A percentile compares a stretch with the other conserved stretches of the same genome.
Evolutionary conservation across 2,888 invertebrate species (phyloP).

Genomic region (Tortrix viridana): DNA sequence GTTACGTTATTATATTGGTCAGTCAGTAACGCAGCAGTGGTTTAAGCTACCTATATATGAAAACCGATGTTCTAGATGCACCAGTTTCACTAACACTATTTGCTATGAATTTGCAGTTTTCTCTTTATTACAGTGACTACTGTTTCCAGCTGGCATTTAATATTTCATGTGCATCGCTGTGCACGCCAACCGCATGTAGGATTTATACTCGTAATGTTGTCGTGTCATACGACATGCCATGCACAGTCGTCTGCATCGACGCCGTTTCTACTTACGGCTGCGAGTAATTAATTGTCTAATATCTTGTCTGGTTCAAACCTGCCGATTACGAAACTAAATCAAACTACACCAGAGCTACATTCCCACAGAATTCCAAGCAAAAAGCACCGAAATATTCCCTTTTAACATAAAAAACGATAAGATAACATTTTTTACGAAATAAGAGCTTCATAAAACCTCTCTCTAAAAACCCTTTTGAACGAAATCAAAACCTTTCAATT

Average conservation of each 20-base stretch:
- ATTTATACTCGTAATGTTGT: slow-evolving; percentile 34
- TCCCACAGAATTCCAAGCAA: too few species aligned
- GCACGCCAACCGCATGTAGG: slow-evolving; percentile 31
- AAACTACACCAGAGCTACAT: not conserved
- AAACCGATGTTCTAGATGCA: slow-evolving; percentile 29
- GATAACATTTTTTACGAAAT: too few species aligned
- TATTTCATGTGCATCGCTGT: slow-evolving; percentile 22
- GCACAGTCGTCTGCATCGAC: slow-evolving; percentile 17
- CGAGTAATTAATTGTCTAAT: slow-evolving; percentile 5
- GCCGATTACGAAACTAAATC: not conserved
- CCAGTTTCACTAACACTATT: slow-evolving; percentile 28
- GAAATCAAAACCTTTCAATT: slow-evolving; percentile 22
- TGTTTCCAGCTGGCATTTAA: slow-evolving; percentile 30
- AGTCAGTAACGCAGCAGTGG: too few species aligned
- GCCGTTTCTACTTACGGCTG: slow-evolving; percentile 12
- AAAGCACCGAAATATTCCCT: too few species aligned
- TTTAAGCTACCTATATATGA: not conserved
- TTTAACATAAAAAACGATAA: too few species aligned
- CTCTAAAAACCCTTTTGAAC: slow-evolving; percentile 1
- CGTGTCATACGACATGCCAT: slow-evolving; percentile 34
- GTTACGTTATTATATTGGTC: too few species aligned
- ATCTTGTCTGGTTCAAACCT: not conserved
- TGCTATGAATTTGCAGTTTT: slow-evolving; percentile 24
- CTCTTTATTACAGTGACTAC: slow-evolving; percentile 32
- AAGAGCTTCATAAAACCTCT: too few species aligned